These are phyloP conservation scores for Amphimedon queenslandica DNA, from an alignment of 37 sponge, comb jelly and placozoan genomes.

Conservation along the genomic window DNA sequence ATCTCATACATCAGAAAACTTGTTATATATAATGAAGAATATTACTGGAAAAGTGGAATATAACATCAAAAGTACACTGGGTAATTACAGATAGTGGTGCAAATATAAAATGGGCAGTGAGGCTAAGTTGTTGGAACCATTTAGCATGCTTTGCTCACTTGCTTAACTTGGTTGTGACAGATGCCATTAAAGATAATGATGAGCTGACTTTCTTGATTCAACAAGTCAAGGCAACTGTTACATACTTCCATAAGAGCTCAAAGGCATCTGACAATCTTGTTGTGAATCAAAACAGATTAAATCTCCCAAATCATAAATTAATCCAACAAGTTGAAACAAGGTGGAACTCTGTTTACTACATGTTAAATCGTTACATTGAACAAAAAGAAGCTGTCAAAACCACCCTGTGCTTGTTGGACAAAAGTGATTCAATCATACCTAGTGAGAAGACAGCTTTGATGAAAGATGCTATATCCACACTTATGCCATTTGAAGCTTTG, in stretches of 20 bases:
- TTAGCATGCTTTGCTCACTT: constrained; percentile 5
- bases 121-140: no score
- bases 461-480: background rate
- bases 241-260: background rate
- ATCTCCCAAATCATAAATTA: background rate
- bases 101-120: no score
- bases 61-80: no score
- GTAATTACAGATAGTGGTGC: no score
- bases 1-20: no score
- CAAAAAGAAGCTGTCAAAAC: background rate
- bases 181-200: background rate
- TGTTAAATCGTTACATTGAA: background rate
- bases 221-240: background rate
- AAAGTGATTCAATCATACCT: background rate
- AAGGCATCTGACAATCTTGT: background rate
- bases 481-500: background rate
- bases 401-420: background rate
- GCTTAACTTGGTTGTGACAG: background rate
- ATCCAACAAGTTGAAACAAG: constrained; percentile 3
- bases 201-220: background rate
- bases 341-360: no score
- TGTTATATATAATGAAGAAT: no score
- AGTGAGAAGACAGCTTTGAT: background rate
- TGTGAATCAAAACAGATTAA: background rate
- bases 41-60: no score